These are phyloP conservation scores for Piaya cayana DNA, from an alignment of 2,113 vertebrate genomes.

Conservation along the genomic window DNA sequence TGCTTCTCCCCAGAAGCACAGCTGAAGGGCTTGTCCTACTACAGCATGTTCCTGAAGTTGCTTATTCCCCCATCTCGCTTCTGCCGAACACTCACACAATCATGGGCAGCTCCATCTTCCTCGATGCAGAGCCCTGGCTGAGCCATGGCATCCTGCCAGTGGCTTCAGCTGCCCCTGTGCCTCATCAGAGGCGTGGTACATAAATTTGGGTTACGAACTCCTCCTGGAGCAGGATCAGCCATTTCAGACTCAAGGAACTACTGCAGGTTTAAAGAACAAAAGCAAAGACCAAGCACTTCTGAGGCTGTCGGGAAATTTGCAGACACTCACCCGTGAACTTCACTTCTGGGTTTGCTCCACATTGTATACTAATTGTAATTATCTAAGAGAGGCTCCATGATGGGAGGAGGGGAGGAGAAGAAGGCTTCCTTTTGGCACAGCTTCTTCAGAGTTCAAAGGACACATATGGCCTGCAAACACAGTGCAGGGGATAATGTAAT, in stretches of 20 bases:
- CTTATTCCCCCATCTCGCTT: neutral
- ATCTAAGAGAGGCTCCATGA: neutral
- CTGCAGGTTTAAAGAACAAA: neutral
- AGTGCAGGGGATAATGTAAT: slow-evolving; percentile 10
- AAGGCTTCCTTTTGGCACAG: slow-evolving; percentile 54
- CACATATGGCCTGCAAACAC: slow-evolving; percentile 33
- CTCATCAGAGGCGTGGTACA: neutral
- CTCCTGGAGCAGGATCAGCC: neutral
- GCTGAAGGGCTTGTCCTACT: neutral
- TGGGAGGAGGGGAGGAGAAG: slow-evolving; percentile 1
- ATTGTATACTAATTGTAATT: slow-evolving; percentile 1
- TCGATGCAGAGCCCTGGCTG: neutral
- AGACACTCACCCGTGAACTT: neutral
- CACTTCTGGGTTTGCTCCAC: neutral
- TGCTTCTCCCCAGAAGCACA: neutral
- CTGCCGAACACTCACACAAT: neutral
- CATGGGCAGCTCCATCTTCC: neutral
- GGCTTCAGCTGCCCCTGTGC: neutral
- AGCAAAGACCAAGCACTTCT: neutral
- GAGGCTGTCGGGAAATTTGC: neutral
- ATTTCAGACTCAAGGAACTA: neutral
- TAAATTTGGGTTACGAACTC: slow-evolving; percentile 10
- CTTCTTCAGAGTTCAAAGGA: slow-evolving; percentile 40
- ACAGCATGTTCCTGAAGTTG: neutral
- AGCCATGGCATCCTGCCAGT: neutral